A percentile compares a stretch with the other conserved stretches of the same genome.
These are phyloP conservation scores for Phylloscopus whistleri DNA, from an alignment of 2,113 vertebrate genomes.

Conservation along the genomic window DNA sequence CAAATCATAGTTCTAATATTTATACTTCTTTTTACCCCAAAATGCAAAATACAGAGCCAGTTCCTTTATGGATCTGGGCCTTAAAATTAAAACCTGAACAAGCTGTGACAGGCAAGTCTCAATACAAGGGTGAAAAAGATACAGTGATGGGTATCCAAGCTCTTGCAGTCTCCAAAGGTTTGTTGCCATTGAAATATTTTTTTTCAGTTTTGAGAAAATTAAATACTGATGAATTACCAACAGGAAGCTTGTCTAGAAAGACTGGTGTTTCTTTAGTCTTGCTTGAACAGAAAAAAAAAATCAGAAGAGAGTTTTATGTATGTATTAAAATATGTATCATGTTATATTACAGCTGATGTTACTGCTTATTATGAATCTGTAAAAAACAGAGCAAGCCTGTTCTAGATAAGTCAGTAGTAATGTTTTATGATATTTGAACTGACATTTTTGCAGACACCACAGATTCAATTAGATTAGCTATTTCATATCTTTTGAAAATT, in stretches of 20 bases:
- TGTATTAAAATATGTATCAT: neutral
- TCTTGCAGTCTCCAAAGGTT: neutral
- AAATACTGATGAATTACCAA: neutral
- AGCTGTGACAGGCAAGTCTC: neutral
- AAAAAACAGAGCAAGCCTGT: neutral
- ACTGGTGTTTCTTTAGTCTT: accelerated
- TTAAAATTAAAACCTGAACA: neutral
- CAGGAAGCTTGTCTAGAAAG: neutral
- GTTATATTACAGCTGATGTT: neutral
- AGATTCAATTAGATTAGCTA: constrained; percentile 47
- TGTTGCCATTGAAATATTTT: neutral
- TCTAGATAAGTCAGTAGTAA: constrained; percentile 19
- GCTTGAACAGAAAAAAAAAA: neutral
- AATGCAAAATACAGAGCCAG: neutral
- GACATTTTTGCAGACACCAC: constrained; percentile 40
- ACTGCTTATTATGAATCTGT: neutral
- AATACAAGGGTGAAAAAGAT: neutral
- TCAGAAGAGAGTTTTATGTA: neutral
- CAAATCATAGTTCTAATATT: neutral
- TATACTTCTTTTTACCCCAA: neutral
- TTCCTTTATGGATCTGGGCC: neutral
- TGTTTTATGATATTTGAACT: constrained; percentile 17
- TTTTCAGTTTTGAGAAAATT: neutral
- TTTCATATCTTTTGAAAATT: constrained; percentile 19
- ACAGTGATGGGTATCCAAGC: neutral